Evolutionary conservation across 2,888 invertebrate species (phyloP).

Genomic region (Penaeus monodon): DNA sequence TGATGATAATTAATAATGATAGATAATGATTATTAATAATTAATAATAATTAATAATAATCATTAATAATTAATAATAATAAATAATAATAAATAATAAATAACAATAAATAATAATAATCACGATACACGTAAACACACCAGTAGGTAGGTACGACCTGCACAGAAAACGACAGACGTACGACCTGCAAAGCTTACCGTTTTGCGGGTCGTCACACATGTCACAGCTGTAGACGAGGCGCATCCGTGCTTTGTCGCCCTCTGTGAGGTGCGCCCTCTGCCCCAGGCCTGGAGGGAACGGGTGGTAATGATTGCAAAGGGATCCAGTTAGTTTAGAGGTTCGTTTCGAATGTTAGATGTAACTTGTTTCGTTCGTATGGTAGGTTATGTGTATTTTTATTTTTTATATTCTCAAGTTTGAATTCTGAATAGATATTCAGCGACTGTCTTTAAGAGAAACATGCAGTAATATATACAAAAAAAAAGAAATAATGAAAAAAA

Average conservation of each 20-base stretch:
- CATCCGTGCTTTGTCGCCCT: slow-evolving; percentile 39
- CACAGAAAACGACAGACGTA: too few species aligned
- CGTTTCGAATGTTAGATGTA: neutral
- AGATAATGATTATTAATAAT: too few species aligned
- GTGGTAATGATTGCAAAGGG: neutral
- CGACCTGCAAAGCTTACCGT: neutral
- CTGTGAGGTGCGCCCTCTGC: slow-evolving; percentile 39
- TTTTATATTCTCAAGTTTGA: too few species aligned
- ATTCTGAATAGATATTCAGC: too few species aligned
- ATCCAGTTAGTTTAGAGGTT: neutral
- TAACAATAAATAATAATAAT: neutral
- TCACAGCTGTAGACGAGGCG: slow-evolving; percentile 38
- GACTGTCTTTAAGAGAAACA: too few species aligned
- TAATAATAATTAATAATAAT: neutral
- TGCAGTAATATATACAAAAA: too few species aligned
- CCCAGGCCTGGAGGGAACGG: slow-evolving; percentile 12
- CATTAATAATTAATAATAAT: neutral
- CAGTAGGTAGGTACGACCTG: too few species aligned
- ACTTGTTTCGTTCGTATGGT: neutral
- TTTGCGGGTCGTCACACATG: slow-evolving; percentile 24
- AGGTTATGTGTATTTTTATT: too few species aligned
- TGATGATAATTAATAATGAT: too few species aligned
- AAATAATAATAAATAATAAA: too few species aligned
- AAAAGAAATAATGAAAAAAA: too few species aligned
- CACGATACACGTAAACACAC: neutral